Base-by-base conservation (phyloP, 2,888 invertebrate species). In the Horisme vitalbata region DNA sequence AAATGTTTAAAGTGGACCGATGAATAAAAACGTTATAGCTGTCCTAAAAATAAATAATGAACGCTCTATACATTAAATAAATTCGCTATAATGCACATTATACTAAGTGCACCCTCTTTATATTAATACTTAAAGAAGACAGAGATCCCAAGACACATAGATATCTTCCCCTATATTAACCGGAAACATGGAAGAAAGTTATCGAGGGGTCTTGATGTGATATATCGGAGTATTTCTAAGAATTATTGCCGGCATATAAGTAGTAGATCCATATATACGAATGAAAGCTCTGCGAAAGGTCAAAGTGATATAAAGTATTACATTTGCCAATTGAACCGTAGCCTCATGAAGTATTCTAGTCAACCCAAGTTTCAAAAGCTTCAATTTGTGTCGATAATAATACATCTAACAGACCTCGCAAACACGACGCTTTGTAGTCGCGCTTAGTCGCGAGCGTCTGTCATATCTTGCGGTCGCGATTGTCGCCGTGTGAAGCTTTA, bases 201-300 rank as follows among this genome's bases (percentile, higher is more conserved):
- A 78, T 79, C 72, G 75, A 75, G 78, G 81, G 79, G 68, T 63
- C 64, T 70, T 64, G 56, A 60, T 63, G 77, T 84, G 85, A 87
- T 86, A 83, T 83, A 84, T 86, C 60, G 79, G 61, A 68, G 68
- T 67, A 73, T 75, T 78, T 71, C 66, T 59, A 70, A 80, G 77
- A 84, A 79, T 81, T 83, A 84, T 79, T 65, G 71, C 68, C 61
- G 68, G 71, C 64, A 72, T 73, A 65, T 74, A 72, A 69, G 70
- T 68, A 68, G 63, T 66, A 61, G 63, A 65, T 66, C 67, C 66
- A n/a, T 57, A 59, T 66, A 73, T 68, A 63, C 57, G 62, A 55
- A 47, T 33, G 39, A 62, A 54, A 61, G 59, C 45, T 48, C 27
- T 30, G 9, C 27, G 35, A 45, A 43, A 48, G 51, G 48, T 48